A percentile compares a stretch with the other conserved stretches of the same genome.
phyloP scores from a whole-genome alignment of 2,113 vertebrate species.

The Cathartes aura region DNA sequence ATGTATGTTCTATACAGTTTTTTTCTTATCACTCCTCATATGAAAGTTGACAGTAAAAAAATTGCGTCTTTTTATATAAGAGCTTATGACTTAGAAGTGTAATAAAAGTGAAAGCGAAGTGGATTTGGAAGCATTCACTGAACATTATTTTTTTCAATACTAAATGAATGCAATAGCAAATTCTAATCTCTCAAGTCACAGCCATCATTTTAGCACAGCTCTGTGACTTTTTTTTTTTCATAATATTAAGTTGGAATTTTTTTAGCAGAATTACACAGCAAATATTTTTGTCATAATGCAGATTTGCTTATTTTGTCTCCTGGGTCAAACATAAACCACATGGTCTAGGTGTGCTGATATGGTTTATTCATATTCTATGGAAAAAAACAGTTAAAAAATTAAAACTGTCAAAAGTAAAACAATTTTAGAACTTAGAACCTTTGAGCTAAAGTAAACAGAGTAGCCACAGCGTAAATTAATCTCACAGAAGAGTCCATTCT shows the following conservation, averaged over 20 bases:
- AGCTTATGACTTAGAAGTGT: background rate
- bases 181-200: background rate
- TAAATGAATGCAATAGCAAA: background rate
- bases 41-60: background rate
- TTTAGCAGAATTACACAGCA: background rate
- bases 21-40: background rate
- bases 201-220: background rate
- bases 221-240: background rate
- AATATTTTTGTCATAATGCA: background rate
- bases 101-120: background rate
- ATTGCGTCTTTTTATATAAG: background rate
- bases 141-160: background rate
- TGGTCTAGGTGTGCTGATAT: background rate
- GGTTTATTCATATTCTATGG: background rate
- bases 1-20: background rate
- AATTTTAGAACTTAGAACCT: background rate
- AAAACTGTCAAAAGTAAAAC: background rate
- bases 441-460: background rate
- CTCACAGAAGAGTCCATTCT: background rate
- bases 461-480: background rate
- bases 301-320: background rate
- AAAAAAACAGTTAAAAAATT: background rate
- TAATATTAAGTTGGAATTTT: background rate
- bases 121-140: background rate
- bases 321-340: background rate